Base-by-base conservation (phyloP, 92 coral and sea anemone genomes). In the Desmophyllum pertusum region DNA sequence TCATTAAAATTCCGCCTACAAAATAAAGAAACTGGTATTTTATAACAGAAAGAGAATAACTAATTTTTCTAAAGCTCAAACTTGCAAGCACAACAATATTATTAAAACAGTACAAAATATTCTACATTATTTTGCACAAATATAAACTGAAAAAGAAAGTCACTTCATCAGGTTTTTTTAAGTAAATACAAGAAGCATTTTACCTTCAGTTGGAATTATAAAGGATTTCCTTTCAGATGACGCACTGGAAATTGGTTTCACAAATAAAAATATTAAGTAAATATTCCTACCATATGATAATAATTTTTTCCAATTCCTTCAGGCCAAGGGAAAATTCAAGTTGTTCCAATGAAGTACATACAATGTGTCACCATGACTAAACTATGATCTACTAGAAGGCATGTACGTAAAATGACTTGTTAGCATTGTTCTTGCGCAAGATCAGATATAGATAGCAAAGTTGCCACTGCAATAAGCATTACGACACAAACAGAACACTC, bases 381-480 rank as follows among this genome's bases (percentile, higher is more conserved):
- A 70, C 40, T 27, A 59, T 14, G 43, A 30, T 19, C 25, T 39
- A 33, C 39, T 38, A 72, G 79, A 82, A 35, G 31, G 42, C 72
- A 81, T 46, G 53, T 57, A 57, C 62, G 53, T 57, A 57, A 36
- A 73, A 71, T 23, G 27, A 3, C 64, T 13, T n/a, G 23, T 21
- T 35, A 82, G 79, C 79, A 55, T 82, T 82, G 86, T 82, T 31
- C 38, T 73, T 55, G 30, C 57, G 51, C 36, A 42, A 31, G 70
- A 73, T 71, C 72, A 19, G 79, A 82, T 55, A 57, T 64, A 30
- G 71, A 64, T 39, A 23, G 36, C 18, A 19, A 43, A 18, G 86
- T 82, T 82, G 86, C 79, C 86, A 82, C 40, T 82, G 86, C 79
- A 82, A 82, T 82, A 25, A 53, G 31, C 37, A 55, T 39, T 82